A percentile compares a stretch with the other conserved stretches of the same genome.
Conservation (phyloP, 2,797 vertebrate genomes). For the Amazonetta brasiliensis region DNA sequence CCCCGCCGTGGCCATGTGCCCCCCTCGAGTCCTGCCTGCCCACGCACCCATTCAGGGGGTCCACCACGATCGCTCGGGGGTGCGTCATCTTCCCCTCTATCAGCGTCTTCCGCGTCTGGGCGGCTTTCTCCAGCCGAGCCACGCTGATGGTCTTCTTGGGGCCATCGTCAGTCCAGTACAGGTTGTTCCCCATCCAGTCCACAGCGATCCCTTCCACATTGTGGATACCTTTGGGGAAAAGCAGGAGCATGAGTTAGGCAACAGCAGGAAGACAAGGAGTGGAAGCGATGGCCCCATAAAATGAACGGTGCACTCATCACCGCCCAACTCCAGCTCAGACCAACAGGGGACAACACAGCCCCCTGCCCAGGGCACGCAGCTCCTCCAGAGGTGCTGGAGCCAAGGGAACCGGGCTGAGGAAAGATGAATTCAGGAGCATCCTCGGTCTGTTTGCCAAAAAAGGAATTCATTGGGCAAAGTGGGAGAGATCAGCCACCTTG, state of each 20-base stretch:
- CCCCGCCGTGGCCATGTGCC: neutral
- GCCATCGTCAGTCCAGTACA: slow-evolving; percentile 98
- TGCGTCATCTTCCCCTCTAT: slow-evolving; percentile 98
- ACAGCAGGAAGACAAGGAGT: accelerated
- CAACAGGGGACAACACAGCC: accelerated
- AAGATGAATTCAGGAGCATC: neutral
- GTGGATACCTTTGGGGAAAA: slow-evolving; percentile 87
- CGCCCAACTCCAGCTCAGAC: accelerated
- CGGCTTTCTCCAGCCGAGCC: slow-evolving; percentile 94
- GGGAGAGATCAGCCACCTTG: neutral
- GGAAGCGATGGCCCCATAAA: neutral
- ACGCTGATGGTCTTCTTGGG: slow-evolving; percentile 97
- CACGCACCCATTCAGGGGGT: slow-evolving; percentile 92
- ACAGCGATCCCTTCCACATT: slow-evolving; percentile 97
- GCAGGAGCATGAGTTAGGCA: accelerated
- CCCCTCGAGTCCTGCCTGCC: neutral
- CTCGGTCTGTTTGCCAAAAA: neutral
- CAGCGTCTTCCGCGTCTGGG: slow-evolving; percentile 93
- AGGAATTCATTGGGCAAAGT: accelerated
- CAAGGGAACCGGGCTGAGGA: neutral
- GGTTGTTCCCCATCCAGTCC: slow-evolving; percentile 98
- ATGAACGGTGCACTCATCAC: accelerated
- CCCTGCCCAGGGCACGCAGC: neutral
- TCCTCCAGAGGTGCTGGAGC: neutral
- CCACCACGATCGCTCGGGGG: slow-evolving; percentile 95